Evolutionary conservation across 2,797 vertebrate genomes (phyloP), one percentile per base, ranked within the genome.

Genomic region (Gobionotothen gibberifrons): DNA sequence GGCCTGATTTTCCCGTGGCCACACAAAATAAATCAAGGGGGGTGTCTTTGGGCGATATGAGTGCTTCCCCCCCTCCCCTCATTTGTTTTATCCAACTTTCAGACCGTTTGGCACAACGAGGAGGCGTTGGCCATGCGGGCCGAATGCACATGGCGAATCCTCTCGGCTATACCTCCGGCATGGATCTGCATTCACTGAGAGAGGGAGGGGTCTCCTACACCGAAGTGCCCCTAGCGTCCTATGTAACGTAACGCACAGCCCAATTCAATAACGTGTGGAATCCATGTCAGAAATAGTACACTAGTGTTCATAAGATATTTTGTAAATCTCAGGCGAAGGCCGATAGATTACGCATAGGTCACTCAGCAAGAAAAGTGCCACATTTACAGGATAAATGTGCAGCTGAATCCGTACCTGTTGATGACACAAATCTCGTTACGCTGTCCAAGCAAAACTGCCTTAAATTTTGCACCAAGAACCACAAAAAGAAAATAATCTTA

Each of bases 151-250:
- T 90, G 82, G 82, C 82, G 85, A 74, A 70, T 73, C 62, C 52
- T 53, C 56, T 48, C 58, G 66, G 66, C 86, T 65, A 73, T 76
- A 83, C 80, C 83, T 68, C 82, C 59, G 63, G 53, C 82, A 57
- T 84, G 83, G 80, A 69, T 81, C 67, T 84, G 74, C 82, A 78
- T 85, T 42, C 49, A 79, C 64, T 65, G 46, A 69, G 67, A 52
- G 80, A 85, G 87, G 90, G 91, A 87, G 88, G 88, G 89, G 90
- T 86, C 78, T 82, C 61, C 62, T 12, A 66, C 62, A 53, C 52
- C 26, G 68, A 69, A 82, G 64, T 85, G 62, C 74, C 87, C 83
- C 83, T 65, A 79, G 81, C 73, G 80, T 78, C 62, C 74, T 62
- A 66, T 86, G 69, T 62, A 69, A 79, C 13, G 26, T 36, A 9